A percentile compares a stretch with the other conserved stretches of the same genome.
Conservation (phyloP, 1,140 invertebrate genomes). For the Amphibalanus amphitrite region DNA sequence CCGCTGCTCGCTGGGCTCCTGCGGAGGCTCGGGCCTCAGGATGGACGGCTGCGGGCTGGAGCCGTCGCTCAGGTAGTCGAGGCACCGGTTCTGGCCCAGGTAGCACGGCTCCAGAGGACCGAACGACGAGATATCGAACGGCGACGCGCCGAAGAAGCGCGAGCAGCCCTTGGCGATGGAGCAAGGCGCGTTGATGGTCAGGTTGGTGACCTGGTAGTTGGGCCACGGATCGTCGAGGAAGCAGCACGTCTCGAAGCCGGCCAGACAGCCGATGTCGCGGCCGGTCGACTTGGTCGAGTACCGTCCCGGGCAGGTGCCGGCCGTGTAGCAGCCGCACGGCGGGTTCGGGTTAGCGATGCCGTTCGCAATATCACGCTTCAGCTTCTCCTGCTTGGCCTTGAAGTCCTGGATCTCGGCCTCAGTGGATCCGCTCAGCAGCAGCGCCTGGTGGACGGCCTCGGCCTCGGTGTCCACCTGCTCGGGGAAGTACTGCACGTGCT, state of each 20-base stretch:
- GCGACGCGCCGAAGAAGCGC: background rate
- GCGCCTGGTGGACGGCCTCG: background rate
- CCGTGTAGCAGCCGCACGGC: background rate
- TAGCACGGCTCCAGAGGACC: background rate
- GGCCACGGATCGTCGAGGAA: background rate
- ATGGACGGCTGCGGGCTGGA: background rate
- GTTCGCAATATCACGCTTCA: background rate
- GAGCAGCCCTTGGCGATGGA: background rate
- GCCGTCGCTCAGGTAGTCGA: background rate
- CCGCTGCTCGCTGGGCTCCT: too few relatives aligned
- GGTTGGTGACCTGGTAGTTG: background rate
- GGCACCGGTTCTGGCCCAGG: background rate
- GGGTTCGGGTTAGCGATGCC: background rate
- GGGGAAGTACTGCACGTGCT: background rate
- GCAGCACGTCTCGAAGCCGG: background rate
- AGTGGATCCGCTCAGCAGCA: background rate
- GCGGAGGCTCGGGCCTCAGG: background rate
- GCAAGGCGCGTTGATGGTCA: conserved; percentile 1
- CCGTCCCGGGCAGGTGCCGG: background rate
- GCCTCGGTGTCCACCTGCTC: background rate
- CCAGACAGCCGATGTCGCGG: background rate
- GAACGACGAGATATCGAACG: background rate
- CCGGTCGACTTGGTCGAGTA: background rate
- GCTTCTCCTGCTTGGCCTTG: background rate
- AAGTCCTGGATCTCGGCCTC: background rate